Evolutionary conservation across 2,797 vertebrate genomes (phyloP).

Genomic region (Echiichthys vipera): DNA sequence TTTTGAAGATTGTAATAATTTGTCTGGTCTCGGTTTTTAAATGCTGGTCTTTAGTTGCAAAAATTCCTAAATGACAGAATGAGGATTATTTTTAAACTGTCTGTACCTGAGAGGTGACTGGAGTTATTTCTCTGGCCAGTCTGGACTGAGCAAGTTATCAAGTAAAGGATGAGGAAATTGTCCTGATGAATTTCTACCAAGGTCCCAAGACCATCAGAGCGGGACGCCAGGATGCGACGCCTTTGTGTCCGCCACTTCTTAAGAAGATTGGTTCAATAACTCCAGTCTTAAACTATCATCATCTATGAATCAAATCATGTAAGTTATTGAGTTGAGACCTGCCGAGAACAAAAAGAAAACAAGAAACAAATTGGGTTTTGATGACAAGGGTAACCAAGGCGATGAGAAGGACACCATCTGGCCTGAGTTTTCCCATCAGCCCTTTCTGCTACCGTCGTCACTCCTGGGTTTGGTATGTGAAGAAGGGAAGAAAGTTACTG

Average conservation of each 20-base stretch:
- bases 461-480: slow-evolving; percentile 73
- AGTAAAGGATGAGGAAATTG: neutral
- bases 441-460: slow-evolving; percentile 56
- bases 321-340: slow-evolving; percentile 49
- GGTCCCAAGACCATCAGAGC: neutral
- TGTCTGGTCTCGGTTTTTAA: slow-evolving; percentile 5
- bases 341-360: slow-evolving; percentile 35
- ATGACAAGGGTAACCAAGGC: slow-evolving; percentile 12
- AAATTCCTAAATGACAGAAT: neutral
- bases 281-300: slow-evolving; percentile 16
- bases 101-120: slow-evolving; percentile 1
- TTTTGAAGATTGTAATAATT: slow-evolving; percentile 4
- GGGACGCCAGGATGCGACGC: slow-evolving; percentile 21
- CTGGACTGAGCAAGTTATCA: neutral
- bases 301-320: slow-evolving; percentile 59
- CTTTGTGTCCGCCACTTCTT: neutral
- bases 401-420: slow-evolving; percentile 36
- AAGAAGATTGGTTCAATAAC: slow-evolving; percentile 33
- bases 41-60: neutral
- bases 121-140: slow-evolving; percentile 1
- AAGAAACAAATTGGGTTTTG: slow-evolving; percentile 24
- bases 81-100: slow-evolving; percentile 28
- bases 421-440: slow-evolving; percentile 49
- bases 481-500: neutral
- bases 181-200: slow-evolving; percentile 3